These are phyloP conservation scores for Amorpha juglandis DNA, from an alignment of 2,888 invertebrate species.

Conservation along the genomic window DNA sequence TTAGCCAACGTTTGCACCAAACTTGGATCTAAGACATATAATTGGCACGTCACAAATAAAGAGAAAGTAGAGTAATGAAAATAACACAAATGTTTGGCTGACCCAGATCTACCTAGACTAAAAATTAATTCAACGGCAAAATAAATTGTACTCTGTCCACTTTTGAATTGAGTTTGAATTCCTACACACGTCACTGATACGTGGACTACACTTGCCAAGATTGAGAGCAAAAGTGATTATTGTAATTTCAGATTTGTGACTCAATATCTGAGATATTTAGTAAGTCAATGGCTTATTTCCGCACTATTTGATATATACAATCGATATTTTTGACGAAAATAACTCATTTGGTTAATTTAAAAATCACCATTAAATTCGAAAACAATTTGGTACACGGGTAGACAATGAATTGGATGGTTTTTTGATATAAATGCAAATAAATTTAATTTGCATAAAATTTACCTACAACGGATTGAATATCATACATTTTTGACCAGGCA, in stretches of 20 bases:
- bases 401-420: no score
- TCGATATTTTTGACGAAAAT: no score
- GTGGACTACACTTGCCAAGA: conserved; percentile 10
- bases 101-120: conserved; percentile 15
- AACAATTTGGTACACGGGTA: no score
- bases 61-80: conserved; percentile 26
- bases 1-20: not conserved
- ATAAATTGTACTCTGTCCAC: conserved; percentile 2
- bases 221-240: conserved; percentile 13
- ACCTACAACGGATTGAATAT: no score
- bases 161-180: conserved; percentile 14
- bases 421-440: no score
- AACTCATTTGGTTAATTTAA: no score
- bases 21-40: not conserved
- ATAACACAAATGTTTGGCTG: conserved; percentile 22
- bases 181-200: not conserved
- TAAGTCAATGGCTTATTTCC: not conserved
- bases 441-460: no score
- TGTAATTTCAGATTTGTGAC: conserved; percentile 4
- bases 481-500: not conserved
- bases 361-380: no score
- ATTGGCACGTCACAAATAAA: conserved; percentile 9
- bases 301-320: not conserved
- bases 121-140: not conserved
- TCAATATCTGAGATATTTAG: not conserved